phyloP scores from a whole-genome alignment of 1,140 invertebrate species.

The Hycleus phaleratus region DNA sequence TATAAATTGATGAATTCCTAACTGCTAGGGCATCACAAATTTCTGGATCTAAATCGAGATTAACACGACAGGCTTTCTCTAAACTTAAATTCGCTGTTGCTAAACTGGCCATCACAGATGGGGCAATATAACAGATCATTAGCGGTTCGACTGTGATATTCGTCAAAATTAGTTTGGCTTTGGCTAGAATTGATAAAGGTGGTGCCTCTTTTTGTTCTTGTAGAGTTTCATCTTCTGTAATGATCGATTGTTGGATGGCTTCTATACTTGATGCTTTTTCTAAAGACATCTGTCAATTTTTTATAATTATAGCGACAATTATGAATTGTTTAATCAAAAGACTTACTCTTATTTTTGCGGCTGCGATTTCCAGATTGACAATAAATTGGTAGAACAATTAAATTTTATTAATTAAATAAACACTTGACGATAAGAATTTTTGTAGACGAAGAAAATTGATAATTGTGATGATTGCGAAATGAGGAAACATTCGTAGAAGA shows the following conservation, averaged over 20 bases:
- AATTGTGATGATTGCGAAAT: no score
- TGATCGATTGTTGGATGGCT: conserved; percentile 8
- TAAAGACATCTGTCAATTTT: conserved; percentile 20
- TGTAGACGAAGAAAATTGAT: no score
- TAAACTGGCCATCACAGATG: conserved; percentile 44
- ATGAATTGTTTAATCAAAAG: neutral
- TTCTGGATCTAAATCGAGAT: conserved; percentile 48
- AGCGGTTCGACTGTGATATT: conserved; percentile 50
- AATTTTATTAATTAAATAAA: no score
- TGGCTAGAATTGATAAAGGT: conserved; percentile 17
- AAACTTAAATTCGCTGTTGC: conserved; percentile 52
- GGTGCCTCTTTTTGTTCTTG: conserved; percentile 2
- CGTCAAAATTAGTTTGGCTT: conserved; percentile 22
- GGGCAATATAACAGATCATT: conserved; percentile 45
- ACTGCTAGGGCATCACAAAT: conserved; percentile 51
- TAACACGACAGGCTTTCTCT: conserved; percentile 57
- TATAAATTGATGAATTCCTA: conserved; percentile 41
- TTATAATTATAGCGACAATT: neutral
- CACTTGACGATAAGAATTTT: no score
- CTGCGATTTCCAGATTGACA: no score
- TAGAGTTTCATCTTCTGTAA: conserved; percentile 24
- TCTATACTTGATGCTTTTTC: conserved; percentile 8
- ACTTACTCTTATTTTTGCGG: no score
- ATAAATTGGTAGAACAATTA: no score
- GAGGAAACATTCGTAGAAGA: no score